Conservation (phyloP, 2,797 vertebrate species). For the Trachops cirrhosus region DNA sequence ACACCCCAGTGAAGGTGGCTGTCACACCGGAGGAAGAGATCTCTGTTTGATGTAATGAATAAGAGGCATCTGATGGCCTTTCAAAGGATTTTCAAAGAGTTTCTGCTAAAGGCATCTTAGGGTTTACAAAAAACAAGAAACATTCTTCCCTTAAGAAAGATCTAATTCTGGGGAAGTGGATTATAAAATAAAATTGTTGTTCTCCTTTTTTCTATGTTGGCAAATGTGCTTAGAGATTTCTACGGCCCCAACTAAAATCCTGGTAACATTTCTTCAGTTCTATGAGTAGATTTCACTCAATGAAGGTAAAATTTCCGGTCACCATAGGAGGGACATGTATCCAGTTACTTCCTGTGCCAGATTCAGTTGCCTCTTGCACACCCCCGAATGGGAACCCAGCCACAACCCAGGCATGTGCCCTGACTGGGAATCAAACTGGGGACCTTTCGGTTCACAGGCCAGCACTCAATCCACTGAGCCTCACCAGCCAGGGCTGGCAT, state of each 20-base stretch:
- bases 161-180: conserved; percentile 5
- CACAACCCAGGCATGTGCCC: neutral
- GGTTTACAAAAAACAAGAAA: conserved; percentile 26
- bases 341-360: neutral
- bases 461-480: neutral
- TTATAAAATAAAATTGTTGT: conserved; percentile 21
- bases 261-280: neutral
- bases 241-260: neutral
- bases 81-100: conserved; percentile 20
- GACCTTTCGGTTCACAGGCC: neutral
- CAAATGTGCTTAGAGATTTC: neutral
- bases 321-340: neutral
- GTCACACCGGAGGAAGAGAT: neutral
- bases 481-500: neutral
- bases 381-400: neutral
- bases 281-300: neutral
- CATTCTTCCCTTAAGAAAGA: conserved; percentile 1
- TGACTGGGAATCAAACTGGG: neutral
- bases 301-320: neutral
- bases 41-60: neutral
- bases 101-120: conserved; percentile 23
- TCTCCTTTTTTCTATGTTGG: neutral
- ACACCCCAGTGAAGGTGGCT: neutral
- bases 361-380: neutral
- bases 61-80: conserved; percentile 10